Evolutionary conservation across 2,888 invertebrate species (phyloP).

Genomic region (Aleiodes leptofemur): DNA sequence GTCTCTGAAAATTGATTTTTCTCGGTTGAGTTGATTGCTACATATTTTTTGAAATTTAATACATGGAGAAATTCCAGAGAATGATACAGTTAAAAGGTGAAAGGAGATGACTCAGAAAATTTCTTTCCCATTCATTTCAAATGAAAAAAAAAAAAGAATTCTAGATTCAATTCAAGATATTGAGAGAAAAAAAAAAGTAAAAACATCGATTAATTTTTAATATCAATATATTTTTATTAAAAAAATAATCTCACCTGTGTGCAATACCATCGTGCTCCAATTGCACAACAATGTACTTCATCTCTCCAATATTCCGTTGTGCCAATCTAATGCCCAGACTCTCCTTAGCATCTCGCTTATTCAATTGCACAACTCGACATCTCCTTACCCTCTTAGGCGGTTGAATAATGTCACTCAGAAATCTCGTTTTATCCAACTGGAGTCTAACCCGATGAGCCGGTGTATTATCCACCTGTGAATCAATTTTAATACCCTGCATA

Average conservation of each 20-base stretch:
- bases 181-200: conserved; percentile 17
- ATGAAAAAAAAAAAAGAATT: conserved; percentile 22
- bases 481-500: conserved; percentile 13
- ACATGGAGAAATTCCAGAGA: neutral
- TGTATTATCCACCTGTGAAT: conserved; percentile 40
- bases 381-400: conserved; percentile 74
- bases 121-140: no score
- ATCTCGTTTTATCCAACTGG: conserved; percentile 72
- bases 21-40: neutral
- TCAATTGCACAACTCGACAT: conserved; percentile 81
- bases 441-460: conserved; percentile 67
- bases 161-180: neutral
- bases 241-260: conserved; percentile 72
- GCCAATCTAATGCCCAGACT: conserved; percentile 84
- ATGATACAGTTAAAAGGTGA: no score
- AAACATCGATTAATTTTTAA: conserved; percentile 15
- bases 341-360: conserved; percentile 82
- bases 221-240: neutral
- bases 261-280: conserved; percentile 77
- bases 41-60: neutral
- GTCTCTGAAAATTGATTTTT: conserved; percentile 77
- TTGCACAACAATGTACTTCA: conserved; percentile 73
- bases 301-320: conserved; percentile 76
- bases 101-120: no score
- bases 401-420: conserved; percentile 70